Evolutionary conservation across 1,140 invertebrate genomes (phyloP).

Genomic region (Reticulitermes speratus): DNA sequence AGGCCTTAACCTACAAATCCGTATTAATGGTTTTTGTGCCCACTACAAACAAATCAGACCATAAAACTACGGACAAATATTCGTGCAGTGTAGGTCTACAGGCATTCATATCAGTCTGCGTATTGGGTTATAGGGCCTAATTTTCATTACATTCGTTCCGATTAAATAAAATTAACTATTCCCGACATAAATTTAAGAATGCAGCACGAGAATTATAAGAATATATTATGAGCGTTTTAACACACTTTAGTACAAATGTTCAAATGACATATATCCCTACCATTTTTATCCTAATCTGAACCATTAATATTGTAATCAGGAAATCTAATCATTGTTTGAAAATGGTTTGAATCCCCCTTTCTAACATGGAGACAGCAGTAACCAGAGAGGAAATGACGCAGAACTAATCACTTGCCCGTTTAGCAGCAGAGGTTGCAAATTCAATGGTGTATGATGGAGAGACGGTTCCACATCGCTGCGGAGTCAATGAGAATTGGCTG

Average conservation of each 20-base stretch:
- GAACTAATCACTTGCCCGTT: neutral
- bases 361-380: neutral
- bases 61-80: no score
- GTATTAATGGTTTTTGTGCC: no score
- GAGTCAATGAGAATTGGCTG: neutral
- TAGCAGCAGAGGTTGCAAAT: neutral
- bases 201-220: neutral
- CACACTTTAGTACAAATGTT: neutral
- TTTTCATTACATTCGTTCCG: no score
- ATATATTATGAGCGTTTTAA: neutral
- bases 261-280: neutral
- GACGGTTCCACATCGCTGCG: neutral
- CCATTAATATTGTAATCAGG: neutral
- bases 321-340: conserved; percentile 6
- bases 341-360: neutral
- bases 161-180: no score
- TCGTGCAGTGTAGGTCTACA: no score
- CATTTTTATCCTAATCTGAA: neutral
- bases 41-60: no score
- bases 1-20: no score
- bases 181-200: neutral
- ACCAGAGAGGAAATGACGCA: neutral
- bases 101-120: no score
- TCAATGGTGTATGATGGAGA: neutral
- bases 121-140: no score